Evolutionary conservation across 2,888 invertebrate genomes (phyloP).

Genomic region (Norana najaformis): DNA sequence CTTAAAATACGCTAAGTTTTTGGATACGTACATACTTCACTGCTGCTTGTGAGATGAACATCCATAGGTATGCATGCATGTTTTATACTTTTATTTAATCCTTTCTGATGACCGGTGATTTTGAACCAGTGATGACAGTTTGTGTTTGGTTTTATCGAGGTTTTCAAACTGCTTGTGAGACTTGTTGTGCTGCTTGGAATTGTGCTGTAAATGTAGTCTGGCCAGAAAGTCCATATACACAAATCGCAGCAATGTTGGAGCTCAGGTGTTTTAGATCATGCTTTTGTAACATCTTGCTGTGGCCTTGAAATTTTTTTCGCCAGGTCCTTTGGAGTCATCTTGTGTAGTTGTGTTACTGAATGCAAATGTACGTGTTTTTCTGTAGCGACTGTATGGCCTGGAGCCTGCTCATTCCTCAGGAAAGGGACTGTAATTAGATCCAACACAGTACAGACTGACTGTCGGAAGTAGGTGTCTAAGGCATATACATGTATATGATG

Average conservation of each 20-base stretch:
- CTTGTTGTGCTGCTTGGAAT: not conserved
- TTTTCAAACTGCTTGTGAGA: not conserved
- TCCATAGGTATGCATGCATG: not conserved
- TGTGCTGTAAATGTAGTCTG: not conserved
- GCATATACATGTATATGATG: no score
- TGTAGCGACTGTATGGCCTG: no score
- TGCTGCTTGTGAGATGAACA: no score
- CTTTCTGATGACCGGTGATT: not conserved
- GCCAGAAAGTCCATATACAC: not conserved
- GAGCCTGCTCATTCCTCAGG: no score
- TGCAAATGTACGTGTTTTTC: no score
- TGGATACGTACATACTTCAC: no score
- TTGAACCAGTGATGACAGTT: not conserved
- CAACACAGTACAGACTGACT: no score
- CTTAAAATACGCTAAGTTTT: no score
- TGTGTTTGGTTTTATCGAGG: not conserved
- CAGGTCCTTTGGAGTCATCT: not conserved
- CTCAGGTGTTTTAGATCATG: no score
- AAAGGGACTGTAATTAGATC: no score
- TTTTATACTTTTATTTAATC: not conserved
- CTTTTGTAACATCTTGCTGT: not conserved
- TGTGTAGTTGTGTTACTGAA: no score
- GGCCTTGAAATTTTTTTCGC: not conserved
- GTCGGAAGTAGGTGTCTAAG: no score
- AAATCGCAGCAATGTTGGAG: not conserved